phyloP scores from a whole-genome alignment of 2,113 vertebrate genomes.

The Caloenas nicobarica region DNA sequence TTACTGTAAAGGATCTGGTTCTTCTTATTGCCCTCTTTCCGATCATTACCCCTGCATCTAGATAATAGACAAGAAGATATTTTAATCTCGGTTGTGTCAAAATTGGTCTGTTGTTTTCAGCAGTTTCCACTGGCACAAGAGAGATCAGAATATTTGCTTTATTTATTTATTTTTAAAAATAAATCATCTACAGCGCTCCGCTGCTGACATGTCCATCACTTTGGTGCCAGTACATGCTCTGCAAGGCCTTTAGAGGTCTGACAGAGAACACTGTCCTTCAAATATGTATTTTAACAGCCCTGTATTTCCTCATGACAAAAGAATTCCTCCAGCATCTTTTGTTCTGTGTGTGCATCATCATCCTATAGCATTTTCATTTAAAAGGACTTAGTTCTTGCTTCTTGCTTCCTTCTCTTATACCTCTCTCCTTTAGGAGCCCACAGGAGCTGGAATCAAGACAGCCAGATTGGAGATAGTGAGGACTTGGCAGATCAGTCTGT shows the following conservation, averaged over 20 bases:
- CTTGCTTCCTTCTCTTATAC: not conserved
- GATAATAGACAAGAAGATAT: not conserved
- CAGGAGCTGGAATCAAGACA: not conserved
- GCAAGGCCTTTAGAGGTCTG: not conserved
- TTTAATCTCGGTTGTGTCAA: not conserved
- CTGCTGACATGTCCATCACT: not conserved
- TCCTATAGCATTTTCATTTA: not conserved
- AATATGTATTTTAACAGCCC: not conserved
- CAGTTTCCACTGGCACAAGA: not conserved
- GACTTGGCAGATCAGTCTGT: not conserved
- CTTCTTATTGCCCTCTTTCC: not conserved
- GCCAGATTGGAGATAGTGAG: not conserved
- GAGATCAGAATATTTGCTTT: not conserved
- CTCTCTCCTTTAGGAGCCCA: not conserved
- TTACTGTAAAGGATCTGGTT: not conserved
- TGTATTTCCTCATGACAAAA: not conserved
- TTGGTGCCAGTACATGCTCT: not conserved
- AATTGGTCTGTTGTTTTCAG: not conserved
- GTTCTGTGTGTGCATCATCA: accelerated
- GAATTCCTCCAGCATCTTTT: not conserved
- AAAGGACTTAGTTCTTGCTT: not conserved
- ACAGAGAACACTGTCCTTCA: not conserved
- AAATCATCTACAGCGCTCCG: not conserved
- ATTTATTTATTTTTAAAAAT: not conserved
- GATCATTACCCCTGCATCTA: not conserved